Evolutionary conservation across 2,113 vertebrate species (phyloP).

Genomic region (Cisticola juncidis): DNA sequence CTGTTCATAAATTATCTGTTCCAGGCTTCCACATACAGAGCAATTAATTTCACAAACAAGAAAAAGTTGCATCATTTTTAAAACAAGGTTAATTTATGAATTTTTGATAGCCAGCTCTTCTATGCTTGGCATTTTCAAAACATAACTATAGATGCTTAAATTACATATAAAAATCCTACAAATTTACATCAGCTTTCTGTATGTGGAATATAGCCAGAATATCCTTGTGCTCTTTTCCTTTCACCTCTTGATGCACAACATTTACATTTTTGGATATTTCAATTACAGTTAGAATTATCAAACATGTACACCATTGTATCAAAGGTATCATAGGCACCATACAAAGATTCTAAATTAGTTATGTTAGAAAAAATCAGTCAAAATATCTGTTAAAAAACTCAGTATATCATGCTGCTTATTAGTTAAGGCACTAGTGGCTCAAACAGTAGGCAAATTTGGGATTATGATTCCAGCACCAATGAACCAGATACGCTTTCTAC

Average conservation of each 20-base stretch:
- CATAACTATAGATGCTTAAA: neutral
- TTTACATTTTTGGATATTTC: neutral
- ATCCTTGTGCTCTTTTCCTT: neutral
- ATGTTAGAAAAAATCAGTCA: slow-evolving; percentile 26
- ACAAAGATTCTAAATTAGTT: slow-evolving; percentile 21
- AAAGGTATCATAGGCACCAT: neutral
- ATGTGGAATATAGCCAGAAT: neutral
- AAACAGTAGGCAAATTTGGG: neutral
- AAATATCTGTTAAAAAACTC: neutral
- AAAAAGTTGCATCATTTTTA: neutral
- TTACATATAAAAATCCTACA: neutral
- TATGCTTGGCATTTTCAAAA: neutral
- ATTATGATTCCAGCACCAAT: neutral
- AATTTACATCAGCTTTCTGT: neutral
- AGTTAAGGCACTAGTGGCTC: neutral
- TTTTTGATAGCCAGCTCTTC: neutral
- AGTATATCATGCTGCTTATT: slow-evolving; percentile 1
- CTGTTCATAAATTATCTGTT: neutral
- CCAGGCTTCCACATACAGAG: neutral
- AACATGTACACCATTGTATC: neutral
- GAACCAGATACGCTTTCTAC: neutral
- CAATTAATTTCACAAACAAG: neutral
- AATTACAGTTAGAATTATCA: neutral
- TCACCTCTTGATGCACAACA: neutral
- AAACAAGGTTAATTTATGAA: neutral